Evolutionary conservation across 1,140 invertebrate species (phyloP).

Genomic region (Danaus melanippus): DNA sequence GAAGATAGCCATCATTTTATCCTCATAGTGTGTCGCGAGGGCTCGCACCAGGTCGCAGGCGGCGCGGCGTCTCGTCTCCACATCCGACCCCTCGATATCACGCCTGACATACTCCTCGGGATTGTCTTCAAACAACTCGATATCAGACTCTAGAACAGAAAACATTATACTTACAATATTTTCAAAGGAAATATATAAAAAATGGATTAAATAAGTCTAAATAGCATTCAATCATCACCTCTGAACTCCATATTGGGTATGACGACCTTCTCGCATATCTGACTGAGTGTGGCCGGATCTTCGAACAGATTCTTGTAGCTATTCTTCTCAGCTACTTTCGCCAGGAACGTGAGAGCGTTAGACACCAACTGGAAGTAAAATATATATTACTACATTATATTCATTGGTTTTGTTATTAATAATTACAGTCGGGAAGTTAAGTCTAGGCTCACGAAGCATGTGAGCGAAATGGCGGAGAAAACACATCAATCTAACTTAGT

Average conservation of each 20-base stretch:
- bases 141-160: slow-evolving; percentile 82
- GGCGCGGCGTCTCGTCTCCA: slow-evolving; percentile 94
- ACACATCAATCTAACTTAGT: too few species aligned
- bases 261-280: slow-evolving; percentile 97
- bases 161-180: neutral
- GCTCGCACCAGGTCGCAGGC: slow-evolving; percentile 97
- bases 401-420: neutral
- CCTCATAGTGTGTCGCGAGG: slow-evolving; percentile 90
- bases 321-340: slow-evolving; percentile 91
- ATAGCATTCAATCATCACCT: slow-evolving; percentile 64
- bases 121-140: slow-evolving; percentile 97
- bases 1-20: slow-evolving; percentile 93
- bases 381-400: slow-evolving; percentile 1
- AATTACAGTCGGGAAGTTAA: too few species aligned
- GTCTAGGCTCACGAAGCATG: too few species aligned
- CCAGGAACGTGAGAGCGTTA: slow-evolving; percentile 95
- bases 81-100: slow-evolving; percentile 99
- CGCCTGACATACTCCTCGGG: slow-evolving; percentile 97
- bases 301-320: slow-evolving; percentile 93
- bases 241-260: slow-evolving; percentile 98
- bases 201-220: too few species aligned
- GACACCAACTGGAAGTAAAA: slow-evolving; percentile 85
- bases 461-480: too few species aligned
- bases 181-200: too few species aligned
- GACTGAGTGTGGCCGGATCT: slow-evolving; percentile 86